These are phyloP conservation scores for Agelas oroides DNA, from an alignment of 37 sponge, comb jelly and placozoan genomes.

Conservation along the genomic window DNA sequence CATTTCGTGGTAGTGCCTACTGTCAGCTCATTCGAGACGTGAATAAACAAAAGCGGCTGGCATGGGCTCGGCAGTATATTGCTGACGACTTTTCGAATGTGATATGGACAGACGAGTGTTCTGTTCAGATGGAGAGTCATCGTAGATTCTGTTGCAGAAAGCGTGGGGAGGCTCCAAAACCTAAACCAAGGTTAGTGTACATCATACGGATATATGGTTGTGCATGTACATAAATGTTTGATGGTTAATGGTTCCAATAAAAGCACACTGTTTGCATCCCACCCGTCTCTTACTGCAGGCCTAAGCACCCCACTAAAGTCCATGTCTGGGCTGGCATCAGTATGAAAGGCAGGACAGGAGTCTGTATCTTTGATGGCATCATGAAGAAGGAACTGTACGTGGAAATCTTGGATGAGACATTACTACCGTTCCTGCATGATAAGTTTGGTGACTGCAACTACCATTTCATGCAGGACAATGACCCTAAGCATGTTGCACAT, in stretches of 20 bases:
- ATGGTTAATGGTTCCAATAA: background rate
- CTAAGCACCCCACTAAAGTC: conserved; percentile 52
- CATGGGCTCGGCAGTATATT: conserved; percentile 8
- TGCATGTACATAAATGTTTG: background rate
- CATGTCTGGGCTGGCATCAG: conserved; percentile 56
- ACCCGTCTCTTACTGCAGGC: conserved; percentile 4
- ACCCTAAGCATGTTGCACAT: conserved; percentile 37
- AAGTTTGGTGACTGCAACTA: background rate
- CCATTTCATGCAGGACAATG: conserved; percentile 46
- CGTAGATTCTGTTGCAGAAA: conserved; percentile 41
- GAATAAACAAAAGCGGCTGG: conserved; percentile 20
- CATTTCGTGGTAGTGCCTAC: conserved; percentile 38
- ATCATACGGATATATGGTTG: background rate
- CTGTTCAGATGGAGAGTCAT: conserved; percentile 43
- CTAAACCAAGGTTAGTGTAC: conserved; percentile 34
- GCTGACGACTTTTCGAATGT: conserved; percentile 28
- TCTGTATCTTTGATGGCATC: conserved; percentile 49
- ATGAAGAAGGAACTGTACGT: conserved; percentile 23
- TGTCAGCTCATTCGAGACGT: conserved; percentile 35
- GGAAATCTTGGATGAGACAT: conserved; percentile 8
- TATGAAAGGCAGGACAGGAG: conserved; percentile 22
- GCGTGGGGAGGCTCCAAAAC: conserved; percentile 20
- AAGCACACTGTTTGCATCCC: background rate
- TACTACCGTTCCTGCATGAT: conserved; percentile 23
- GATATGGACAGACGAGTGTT: conserved; percentile 41